Conservation (phyloP, 30 jellyfish, hydroid and myxozoan genomes). For the Hydra vulgaris region DNA sequence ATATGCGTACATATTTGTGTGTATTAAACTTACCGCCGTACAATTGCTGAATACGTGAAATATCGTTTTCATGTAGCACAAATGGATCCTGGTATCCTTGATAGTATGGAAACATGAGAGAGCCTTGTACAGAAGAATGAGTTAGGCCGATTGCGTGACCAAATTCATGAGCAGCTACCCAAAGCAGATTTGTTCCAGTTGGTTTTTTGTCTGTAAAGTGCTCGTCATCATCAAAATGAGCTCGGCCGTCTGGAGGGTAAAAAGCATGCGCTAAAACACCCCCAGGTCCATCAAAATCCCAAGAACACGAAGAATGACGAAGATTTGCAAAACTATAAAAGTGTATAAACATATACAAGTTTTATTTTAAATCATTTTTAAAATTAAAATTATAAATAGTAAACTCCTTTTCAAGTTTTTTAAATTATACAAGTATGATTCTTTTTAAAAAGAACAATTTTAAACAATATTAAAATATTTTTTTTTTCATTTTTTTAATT, state of each 20-base stretch:
- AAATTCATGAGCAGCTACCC: constrained; percentile 90
- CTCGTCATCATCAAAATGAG: constrained; percentile 76
- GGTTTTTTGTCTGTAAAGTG: constrained; percentile 47
- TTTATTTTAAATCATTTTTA: no score
- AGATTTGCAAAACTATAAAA: constrained; percentile 1
- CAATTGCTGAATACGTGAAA: constrained; percentile 24
- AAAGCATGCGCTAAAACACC: constrained; percentile 64
- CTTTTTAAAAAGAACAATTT: no score
- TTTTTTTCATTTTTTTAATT: no score
- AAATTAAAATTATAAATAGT: no score
- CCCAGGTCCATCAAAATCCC: constrained; percentile 60
- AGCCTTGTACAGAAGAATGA: constrained; percentile 58
- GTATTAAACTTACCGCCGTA: no score
- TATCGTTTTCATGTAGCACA: constrained; percentile 41
- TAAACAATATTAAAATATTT: no score
- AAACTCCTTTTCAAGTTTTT: no score
- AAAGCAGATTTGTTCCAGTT: constrained; percentile 63
- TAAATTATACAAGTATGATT: no score
- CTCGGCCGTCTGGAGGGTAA: constrained; percentile 48
- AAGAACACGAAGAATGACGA: constrained; percentile 1
- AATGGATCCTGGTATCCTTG: constrained; percentile 39
- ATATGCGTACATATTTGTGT: no score
- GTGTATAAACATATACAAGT: no score
- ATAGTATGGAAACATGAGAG: constrained; percentile 67
- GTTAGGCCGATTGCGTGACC: constrained; percentile 85